Conservation (phyloP, 37 sponge, comb jelly and placozoan genomes). For the Dysidea cf. avara region DNA sequence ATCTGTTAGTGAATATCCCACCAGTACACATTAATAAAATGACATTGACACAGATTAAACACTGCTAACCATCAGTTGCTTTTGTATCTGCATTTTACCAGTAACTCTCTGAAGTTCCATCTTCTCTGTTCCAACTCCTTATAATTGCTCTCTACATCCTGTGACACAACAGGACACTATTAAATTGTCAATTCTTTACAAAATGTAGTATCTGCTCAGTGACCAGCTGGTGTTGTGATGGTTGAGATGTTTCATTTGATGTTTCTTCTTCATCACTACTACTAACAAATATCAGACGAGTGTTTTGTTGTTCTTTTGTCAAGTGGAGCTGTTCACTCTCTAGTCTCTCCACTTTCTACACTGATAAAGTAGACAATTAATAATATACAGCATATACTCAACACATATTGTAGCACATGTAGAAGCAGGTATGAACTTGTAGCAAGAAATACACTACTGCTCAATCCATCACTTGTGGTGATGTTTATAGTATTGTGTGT, state of each 20-base stretch:
- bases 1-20: too few relatives aligned
- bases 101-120: slow-evolving; percentile 41
- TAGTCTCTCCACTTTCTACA: slow-evolving; percentile 68
- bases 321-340: slow-evolving; percentile 37
- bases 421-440: too few relatives aligned
- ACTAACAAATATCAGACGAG: slow-evolving; percentile 72
- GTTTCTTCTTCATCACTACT: slow-evolving; percentile 14
- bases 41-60: too few relatives aligned
- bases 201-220: neutral
- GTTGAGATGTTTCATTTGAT: neutral
- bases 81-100: slow-evolving; percentile 52
- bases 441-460: too few relatives aligned
- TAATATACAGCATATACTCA: too few relatives aligned
- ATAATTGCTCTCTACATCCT: slow-evolving; percentile 13
- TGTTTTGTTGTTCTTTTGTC: slow-evolving; percentile 20
- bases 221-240: neutral
- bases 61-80: slow-evolving; percentile 74
- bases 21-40: too few relatives aligned
- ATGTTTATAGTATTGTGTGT: too few relatives aligned
- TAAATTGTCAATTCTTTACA: neutral
- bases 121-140: slow-evolving; percentile 55
- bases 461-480: too few relatives aligned
- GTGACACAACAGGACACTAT: neutral
- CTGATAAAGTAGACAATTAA: neutral
- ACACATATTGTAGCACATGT: too few relatives aligned